Evolutionary conservation across 2,888 invertebrate genomes (phyloP).

Genomic region (Priocnemis perturbator): DNA sequence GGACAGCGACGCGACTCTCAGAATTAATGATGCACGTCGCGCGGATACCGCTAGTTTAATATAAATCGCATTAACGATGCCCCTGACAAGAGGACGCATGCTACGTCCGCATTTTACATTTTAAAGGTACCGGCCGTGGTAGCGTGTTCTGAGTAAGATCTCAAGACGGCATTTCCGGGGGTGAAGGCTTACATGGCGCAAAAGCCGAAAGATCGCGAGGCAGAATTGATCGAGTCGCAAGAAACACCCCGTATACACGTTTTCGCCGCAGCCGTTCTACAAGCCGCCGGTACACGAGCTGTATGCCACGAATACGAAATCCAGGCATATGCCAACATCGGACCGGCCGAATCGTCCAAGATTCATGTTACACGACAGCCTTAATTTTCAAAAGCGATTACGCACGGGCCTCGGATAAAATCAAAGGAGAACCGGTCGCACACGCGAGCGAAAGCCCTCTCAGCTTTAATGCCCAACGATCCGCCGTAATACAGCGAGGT

Average conservation of each 20-base stretch:
- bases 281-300: too few species aligned
- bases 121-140: too few species aligned
- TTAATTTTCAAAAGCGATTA: constrained; percentile 48
- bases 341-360: constrained; percentile 25
- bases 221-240: background rate
- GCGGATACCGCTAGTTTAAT: too few species aligned
- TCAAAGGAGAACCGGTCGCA: constrained; percentile 55
- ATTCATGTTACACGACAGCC: constrained; percentile 31
- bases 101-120: too few species aligned
- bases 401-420: constrained; percentile 41
- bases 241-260: too few species aligned
- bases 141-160: too few species aligned
- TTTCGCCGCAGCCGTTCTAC: too few species aligned
- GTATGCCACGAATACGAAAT: constrained; percentile 14
- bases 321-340: background rate
- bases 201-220: constrained; percentile 3
- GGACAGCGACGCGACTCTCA: too few species aligned
- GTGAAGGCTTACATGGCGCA: background rate
- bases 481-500: constrained; percentile 45
- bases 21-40: too few species aligned
- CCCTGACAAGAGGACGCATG: too few species aligned
- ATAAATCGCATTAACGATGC: too few species aligned
- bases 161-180: too few species aligned
- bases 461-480: constrained; percentile 41
- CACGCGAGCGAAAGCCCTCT: constrained; percentile 51